Conservation (phyloP, 1,140 invertebrate genomes). For the Microplitis mediator region DNA sequence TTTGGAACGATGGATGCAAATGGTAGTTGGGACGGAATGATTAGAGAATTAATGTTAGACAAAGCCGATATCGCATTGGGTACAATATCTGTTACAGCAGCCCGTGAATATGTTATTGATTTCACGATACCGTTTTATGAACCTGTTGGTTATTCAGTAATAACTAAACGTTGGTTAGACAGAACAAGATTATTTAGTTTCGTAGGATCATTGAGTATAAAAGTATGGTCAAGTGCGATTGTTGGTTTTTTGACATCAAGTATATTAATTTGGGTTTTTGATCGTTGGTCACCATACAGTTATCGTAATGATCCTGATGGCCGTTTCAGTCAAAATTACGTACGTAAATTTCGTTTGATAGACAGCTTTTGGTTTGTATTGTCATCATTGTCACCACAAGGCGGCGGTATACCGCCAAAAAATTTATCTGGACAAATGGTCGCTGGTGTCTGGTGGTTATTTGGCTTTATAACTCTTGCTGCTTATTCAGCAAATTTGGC, state of each 20-base stretch:
- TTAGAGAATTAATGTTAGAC: constrained; percentile 88
- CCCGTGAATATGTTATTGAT: constrained; percentile 90
- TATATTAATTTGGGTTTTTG: constrained; percentile 93
- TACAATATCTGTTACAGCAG: constrained; percentile 90
- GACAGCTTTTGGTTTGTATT: constrained; percentile 99
- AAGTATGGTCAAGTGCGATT: constrained; percentile 96
- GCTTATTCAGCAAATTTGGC: constrained; percentile 97
- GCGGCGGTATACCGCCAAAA: constrained; percentile 94
- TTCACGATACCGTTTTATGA: constrained; percentile 96
- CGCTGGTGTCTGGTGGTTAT: constrained; percentile 97
- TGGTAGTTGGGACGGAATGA: constrained; percentile 90
- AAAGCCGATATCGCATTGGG: constrained; percentile 88
- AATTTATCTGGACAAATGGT: constrained; percentile 90
- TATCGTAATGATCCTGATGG: constrained; percentile 94
- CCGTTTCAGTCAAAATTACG: constrained; percentile 92
- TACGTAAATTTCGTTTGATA: constrained; percentile 92
- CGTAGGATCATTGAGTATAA: constrained; percentile 91
- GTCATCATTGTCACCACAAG: constrained; percentile 96
- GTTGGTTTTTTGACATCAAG: constrained; percentile 94
- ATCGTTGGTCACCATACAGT: constrained; percentile 94
- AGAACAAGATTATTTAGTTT: constrained; percentile 95
- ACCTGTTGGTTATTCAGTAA: constrained; percentile 89
- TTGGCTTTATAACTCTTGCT: constrained; percentile 98
- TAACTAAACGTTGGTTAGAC: constrained; percentile 82
- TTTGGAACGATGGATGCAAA: constrained; percentile 88